Conservation (phyloP, 1,140 invertebrate genomes). For the Meloidogyne floridensis region DNA sequence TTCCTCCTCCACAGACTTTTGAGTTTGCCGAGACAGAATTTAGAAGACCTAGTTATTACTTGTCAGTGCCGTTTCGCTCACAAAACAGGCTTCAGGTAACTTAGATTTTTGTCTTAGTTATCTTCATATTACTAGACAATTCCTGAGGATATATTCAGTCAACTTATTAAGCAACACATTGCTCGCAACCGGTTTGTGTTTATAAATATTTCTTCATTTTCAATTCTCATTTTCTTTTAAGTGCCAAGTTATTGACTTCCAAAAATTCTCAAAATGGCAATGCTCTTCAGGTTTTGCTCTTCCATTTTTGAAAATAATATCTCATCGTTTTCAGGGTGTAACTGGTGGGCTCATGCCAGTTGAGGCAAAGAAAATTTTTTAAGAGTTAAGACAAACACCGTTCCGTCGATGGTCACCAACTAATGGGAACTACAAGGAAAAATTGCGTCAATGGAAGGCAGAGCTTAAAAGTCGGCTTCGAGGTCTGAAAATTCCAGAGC, state of each 20-base stretch:
- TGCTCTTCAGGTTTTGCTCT: not conserved
- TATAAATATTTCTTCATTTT: not conserved
- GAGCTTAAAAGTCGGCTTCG: conserved; percentile 36
- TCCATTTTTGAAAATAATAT: not conserved
- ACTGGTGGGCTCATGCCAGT: not conserved
- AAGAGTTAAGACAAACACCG: conserved; percentile 44
- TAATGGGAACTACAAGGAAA: conserved; percentile 48
- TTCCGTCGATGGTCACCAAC: conserved; percentile 41
- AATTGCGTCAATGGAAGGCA: conserved; percentile 46
- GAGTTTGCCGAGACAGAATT: conserved; percentile 37
- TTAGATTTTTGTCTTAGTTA: not conserved
- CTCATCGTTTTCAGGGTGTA: not conserved
- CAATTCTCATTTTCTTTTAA: not conserved
- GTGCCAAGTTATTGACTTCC: not conserved
- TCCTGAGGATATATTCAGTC: conserved; percentile 7
- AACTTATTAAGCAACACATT: conserved; percentile 35
- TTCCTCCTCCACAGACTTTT: not conserved
- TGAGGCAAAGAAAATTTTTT: not conserved
- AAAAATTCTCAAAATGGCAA: conserved; percentile 10
- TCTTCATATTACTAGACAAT: not conserved
- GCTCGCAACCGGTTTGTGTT: conserved; percentile 28
- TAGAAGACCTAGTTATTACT: conserved; percentile 27
- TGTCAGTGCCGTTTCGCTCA: conserved; percentile 31
- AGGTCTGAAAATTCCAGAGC: conserved; percentile 34
- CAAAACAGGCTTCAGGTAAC: conserved; percentile 10